Evolutionary conservation across 2,888 invertebrate species (phyloP), one percentile per base, ranked within the genome.

Genomic region (Chironomus tentans): DNA sequence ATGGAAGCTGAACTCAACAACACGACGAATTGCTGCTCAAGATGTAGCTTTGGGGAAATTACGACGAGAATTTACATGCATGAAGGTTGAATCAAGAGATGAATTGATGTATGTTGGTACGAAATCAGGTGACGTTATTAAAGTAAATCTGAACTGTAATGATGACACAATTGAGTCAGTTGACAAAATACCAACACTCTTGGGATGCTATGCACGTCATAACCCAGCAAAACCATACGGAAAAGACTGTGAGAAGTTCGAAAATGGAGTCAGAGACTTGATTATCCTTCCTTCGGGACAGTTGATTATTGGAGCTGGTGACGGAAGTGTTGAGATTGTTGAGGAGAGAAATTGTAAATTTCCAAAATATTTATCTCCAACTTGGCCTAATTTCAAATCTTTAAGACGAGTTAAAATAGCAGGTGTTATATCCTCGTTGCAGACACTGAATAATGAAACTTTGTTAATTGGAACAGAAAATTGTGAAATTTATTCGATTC

Each of bases 21-120:
- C 88, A 78, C 88, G 92, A 80, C 90, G 89, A 78, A 85, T 95
- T 0, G 85, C 87, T 72, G 90, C 90, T 0, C 85, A 89, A 24
- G 92, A 95, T 80, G 92, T 95, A 2, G 86, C 89, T 61, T 85
- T 94, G 79, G 92, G 93, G 38, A 93, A 93, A 83, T 84, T 94
- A 78, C 90, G 93, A 76, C 86, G 97, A 61, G 87, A 87, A 72
- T 90, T 95, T 24, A 88, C 90, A 46, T 92, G 93, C 78, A 87
- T 94, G 78, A 89, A 88, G 78, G 83, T 94, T 76, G 90, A 89
- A 79, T 85, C 85, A 4, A 87, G 88, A 56, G 95, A 96, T 81
- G 86, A 89, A 68, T 88, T 87, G 77, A 90, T 92, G 69, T 94
- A 91, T 82, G 92, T 95, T 78, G 97, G 97, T 5, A 97, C 96